Percentiles rank a stretch among this genome's conserved stretches.
Conservation (phyloP, 2,888 invertebrate genomes). For the Andrena hattorfiana region DNA sequence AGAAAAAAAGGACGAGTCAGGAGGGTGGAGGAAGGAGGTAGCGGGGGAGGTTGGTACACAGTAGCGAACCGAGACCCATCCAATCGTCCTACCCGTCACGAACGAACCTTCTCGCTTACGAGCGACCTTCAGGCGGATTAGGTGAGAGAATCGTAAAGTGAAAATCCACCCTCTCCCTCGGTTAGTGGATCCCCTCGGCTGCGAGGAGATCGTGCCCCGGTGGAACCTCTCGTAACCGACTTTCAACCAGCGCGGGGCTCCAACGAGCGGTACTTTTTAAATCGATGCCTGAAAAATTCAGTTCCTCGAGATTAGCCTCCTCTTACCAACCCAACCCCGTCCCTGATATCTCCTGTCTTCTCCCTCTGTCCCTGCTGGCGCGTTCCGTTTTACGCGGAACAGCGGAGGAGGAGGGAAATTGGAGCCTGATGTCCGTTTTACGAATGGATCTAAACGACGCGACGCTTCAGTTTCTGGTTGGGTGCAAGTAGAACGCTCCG, state of each 20-base stretch:
- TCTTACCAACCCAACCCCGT: neutral
- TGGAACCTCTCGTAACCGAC: slow-evolving; percentile 24
- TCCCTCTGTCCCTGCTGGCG: neutral
- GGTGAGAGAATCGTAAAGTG: slow-evolving; percentile 73
- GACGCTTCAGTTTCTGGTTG: slow-evolving; percentile 20
- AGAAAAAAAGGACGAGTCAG: neutral
- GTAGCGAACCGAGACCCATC: slow-evolving; percentile 33
- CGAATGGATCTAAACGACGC: slow-evolving; percentile 49
- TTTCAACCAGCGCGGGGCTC: slow-evolving; percentile 8
- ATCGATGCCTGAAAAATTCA: slow-evolving; percentile 66
- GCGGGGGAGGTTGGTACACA: slow-evolving; percentile 9
- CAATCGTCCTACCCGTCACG: slow-evolving; percentile 66
- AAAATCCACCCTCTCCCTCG: slow-evolving; percentile 59
- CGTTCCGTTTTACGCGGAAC: slow-evolving; percentile 13
- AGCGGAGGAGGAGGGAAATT: slow-evolving; percentile 27
- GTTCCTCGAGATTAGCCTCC: slow-evolving; percentile 44
- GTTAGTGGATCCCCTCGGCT: slow-evolving; percentile 20
- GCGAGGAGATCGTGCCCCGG: neutral
- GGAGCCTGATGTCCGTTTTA: slow-evolving; percentile 32
- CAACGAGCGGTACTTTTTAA: slow-evolving; percentile 51
- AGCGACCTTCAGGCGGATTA: slow-evolving; percentile 73
- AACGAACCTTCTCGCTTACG: slow-evolving; percentile 67
- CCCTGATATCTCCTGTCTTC: neutral
- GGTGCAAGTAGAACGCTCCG: slow-evolving; percentile 17
- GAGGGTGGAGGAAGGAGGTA: neutral